A percentile compares a stretch with the other conserved stretches of the same genome.
Conservation (phyloP, 2,113 vertebrate genomes). For the Ophthalmolycus amberensis region DNA sequence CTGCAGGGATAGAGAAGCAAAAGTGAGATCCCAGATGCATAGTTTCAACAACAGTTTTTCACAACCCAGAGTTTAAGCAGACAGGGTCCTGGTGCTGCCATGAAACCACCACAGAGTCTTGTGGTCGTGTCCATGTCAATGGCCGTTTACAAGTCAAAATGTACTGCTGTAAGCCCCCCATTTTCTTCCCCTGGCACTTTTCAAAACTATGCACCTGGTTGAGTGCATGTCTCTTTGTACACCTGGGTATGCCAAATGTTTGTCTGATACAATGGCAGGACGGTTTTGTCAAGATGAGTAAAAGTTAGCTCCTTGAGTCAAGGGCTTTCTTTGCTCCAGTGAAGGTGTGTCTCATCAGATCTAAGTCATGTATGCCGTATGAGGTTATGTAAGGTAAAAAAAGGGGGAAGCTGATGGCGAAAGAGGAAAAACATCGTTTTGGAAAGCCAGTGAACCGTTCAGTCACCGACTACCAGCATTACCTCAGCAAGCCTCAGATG, state of each 20-base stretch:
- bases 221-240: constrained; percentile 1
- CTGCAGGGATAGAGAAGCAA: constrained; percentile 30
- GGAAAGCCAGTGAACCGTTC: neutral
- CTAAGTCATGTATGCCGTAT: neutral
- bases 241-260: constrained; percentile 2
- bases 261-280: neutral
- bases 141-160: constrained; percentile 28
- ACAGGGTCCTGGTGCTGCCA: constrained; percentile 38
- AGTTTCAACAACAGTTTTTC: constrained; percentile 36
- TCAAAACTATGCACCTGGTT: constrained; percentile 21
- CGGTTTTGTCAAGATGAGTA: neutral
- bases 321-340: neutral
- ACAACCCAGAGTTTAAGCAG: constrained; percentile 28
- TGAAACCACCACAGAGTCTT: constrained; percentile 39
- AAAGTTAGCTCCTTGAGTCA: too few species aligned
- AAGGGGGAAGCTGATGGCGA: constrained; percentile 33
- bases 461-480: constrained; percentile 58
- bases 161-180: constrained; percentile 3
- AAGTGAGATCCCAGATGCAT: constrained; percentile 33
- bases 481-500: constrained; percentile 61
- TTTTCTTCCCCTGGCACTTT: neutral
- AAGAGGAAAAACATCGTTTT: constrained; percentile 35
- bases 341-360: constrained; percentile 3
- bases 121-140: constrained; percentile 42
- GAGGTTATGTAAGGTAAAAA: constrained; percentile 55